Conservation (phyloP, 2,113 vertebrate genomes). For the Naja naja region DNA sequence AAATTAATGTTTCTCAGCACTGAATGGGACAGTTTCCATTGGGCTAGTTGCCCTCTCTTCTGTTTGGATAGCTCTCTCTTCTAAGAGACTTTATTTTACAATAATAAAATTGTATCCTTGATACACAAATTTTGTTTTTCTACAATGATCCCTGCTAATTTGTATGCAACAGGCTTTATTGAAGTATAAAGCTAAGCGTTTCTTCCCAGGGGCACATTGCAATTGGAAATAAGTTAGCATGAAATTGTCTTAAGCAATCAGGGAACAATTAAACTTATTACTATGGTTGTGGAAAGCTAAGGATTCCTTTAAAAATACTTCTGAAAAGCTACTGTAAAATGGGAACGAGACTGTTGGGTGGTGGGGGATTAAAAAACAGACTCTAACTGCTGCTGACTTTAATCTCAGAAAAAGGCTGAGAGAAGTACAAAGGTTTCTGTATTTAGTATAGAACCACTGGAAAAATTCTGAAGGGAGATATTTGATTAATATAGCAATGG, state of each 20-base stretch:
- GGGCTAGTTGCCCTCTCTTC: too few species aligned
- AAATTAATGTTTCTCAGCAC: neutral
- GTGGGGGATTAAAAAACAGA: neutral
- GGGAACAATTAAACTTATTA: slow-evolving; percentile 8
- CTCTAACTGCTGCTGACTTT: neutral
- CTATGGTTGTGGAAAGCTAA: neutral
- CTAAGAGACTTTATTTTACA: neutral
- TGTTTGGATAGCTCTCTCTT: neutral
- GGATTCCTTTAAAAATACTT: neutral
- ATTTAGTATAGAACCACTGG: neutral
- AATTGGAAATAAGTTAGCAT: slow-evolving; percentile 18
- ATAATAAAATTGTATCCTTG: neutral
- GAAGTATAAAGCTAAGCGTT: neutral
- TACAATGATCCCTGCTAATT: slow-evolving; percentile 2
- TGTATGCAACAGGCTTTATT: slow-evolving; percentile 6
- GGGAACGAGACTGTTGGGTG: neutral
- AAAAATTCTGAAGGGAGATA: neutral
- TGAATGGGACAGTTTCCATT: neutral
- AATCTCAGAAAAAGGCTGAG: neutral
- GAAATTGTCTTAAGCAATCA: slow-evolving; percentile 19
- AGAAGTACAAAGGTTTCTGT: neutral
- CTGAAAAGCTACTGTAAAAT: neutral
- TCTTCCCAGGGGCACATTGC: neutral
- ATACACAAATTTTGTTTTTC: neutral
- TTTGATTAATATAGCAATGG: neutral